Percentiles rank a stretch among this genome's conserved stretches.
Conservation (phyloP, 1,140 invertebrate genomes). For the Drusus annulatus region DNA sequence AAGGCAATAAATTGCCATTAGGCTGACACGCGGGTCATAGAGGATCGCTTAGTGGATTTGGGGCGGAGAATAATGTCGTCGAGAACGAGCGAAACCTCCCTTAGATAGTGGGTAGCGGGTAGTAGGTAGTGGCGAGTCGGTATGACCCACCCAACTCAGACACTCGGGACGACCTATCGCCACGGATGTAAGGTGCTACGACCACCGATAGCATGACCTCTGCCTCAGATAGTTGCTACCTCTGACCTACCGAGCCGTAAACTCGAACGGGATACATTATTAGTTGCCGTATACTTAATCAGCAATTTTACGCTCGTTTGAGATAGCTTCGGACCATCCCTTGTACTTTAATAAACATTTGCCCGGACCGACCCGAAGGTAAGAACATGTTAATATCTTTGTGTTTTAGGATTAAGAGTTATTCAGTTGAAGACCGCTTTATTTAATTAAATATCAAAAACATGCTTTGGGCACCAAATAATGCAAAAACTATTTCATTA, state of each 20-base stretch:
- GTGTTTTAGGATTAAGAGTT: no score
- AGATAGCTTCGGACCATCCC: constrained; percentile 29
- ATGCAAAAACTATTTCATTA: no score
- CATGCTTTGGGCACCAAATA: no score
- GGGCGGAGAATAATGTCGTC: constrained; percentile 48
- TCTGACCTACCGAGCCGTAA: constrained; percentile 34
- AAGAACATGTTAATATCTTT: no score
- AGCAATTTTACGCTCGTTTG: constrained; percentile 47
- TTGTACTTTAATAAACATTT: not conserved
- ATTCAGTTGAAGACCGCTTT: no score
- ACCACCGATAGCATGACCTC: no score
- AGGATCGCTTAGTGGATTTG: constrained; percentile 52
- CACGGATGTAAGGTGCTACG: no score
- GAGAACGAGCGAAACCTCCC: constrained; percentile 7
- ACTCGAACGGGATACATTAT: constrained; percentile 43
- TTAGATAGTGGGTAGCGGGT: no score
- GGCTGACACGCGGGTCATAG: constrained; percentile 52
- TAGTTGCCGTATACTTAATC: constrained; percentile 45
- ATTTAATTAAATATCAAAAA: no score
- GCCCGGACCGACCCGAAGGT: not conserved
- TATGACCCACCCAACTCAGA: no score
- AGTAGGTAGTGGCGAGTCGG: constrained; percentile 6
- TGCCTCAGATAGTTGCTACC: no score
- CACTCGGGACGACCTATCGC: no score
- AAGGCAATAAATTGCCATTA: constrained; percentile 53